Evolutionary conservation across 2,797 vertebrate genomes (phyloP).

Genomic region (Sitta carolinensis): DNA sequence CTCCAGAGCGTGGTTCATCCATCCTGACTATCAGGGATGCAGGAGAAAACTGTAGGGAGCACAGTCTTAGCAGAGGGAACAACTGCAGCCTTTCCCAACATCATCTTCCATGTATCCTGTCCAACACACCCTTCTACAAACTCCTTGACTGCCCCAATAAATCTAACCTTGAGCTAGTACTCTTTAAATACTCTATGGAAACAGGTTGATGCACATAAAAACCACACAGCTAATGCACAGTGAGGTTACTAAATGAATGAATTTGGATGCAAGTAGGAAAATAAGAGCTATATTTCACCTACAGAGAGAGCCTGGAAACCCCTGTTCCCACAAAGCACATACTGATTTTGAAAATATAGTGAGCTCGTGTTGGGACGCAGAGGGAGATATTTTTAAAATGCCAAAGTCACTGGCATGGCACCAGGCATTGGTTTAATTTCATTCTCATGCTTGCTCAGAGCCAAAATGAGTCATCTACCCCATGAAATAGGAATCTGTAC

Average conservation of each 20-base stretch:
- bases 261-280: constrained; percentile 22
- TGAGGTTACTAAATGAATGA: not conserved
- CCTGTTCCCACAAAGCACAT: not conserved
- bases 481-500: constrained; percentile 65
- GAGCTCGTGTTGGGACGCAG: constrained; percentile 12
- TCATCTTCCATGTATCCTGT: not conserved
- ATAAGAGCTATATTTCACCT: constrained; percentile 12
- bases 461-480: constrained; percentile 71
- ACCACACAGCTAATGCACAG: not conserved
- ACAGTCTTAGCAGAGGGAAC: not conserved
- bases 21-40: not conserved
- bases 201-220: not conserved
- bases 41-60: not conserved
- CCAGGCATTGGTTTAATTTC: constrained; percentile 61
- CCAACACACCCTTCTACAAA: not conserved
- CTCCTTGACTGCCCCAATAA: not conserved
- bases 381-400: constrained; percentile 46
- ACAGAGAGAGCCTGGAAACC: not conserved
- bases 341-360: constrained; percentile 27
- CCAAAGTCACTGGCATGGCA: constrained; percentile 37
- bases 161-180: not conserved
- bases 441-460: constrained; percentile 41
- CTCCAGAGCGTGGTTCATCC: not conserved
- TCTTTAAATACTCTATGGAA: not conserved
- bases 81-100: not conserved